Base-by-base conservation (phyloP, 92 coral and sea anemone genomes). In the Muricea muricata region DNA sequence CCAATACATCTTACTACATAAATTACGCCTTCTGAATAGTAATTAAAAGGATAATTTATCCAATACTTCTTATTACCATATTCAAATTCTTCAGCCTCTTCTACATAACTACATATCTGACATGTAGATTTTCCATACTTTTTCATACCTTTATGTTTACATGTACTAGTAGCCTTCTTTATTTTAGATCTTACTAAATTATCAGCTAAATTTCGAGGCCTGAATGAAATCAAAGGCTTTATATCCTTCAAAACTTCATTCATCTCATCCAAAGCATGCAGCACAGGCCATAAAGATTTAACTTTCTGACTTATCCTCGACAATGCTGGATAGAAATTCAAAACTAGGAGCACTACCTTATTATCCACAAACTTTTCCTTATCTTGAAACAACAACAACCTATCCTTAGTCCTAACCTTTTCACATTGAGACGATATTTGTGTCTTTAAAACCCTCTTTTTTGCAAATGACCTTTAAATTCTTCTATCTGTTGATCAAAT, bases 231-330 rank as follows among this genome's bases (percentile, higher is more conserved):
- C 60, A 52, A 52, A 52, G 60, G 60, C 21, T 17, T 52, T 52
- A 18, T 52, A 52, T 52, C 60, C 4, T 13, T 52, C 33, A 68
- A 33, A 2, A 68, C 75, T 1, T 33, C 28, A 13, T 34, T 68
- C 75, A 34, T 68, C 21, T 68, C 75, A 68, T 31, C 75, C 75
- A 50, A 68, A 30, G 46, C 75, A 6, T 33, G 46, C 46, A 68
- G 3, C 20, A 68, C 20, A 41, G 42, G 9, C 40, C 40, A 20
- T 41, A 68, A 32, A 37, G 40, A 8, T 1, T 41, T 37, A 20
- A 68, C 46, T 8, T 31, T 68, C 0, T 68, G 25, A 3, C 47
- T 23, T 14, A 68, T 25, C 25, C 25, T 29, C 18, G 42, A 68
- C 29, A 68, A 68, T 3, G 75, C 75, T 25, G 75, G 75, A 31